Evolutionary conservation across 1,140 invertebrate genomes (phyloP).

Genomic region (Scaptomyza hsui): DNA sequence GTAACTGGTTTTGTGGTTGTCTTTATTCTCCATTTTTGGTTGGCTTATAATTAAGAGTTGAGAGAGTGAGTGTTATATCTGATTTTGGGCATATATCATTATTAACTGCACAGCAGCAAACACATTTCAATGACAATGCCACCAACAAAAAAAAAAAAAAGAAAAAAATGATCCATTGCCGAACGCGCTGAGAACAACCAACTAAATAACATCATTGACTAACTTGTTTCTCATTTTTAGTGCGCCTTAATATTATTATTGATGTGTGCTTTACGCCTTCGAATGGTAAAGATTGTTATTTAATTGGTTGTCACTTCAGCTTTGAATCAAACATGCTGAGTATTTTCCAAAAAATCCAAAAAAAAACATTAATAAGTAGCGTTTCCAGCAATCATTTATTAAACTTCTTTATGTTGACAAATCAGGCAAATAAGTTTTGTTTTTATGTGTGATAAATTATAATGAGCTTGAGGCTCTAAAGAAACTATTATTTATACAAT

Average conservation of each 20-base stretch:
- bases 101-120: conserved; percentile 50
- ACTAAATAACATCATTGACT: conserved; percentile 60
- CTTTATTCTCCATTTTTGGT: conserved; percentile 1
- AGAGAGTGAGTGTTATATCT: conserved; percentile 47
- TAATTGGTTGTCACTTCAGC: conserved; percentile 76
- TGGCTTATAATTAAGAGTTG: conserved; percentile 75
- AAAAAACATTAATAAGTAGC: conserved; percentile 9
- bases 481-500: neutral
- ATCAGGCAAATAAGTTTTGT: conserved; percentile 9
- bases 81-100: conserved; percentile 74
- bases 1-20: conserved; percentile 63
- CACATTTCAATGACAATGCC: conserved; percentile 68
- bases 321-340: conserved; percentile 48
- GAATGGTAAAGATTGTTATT: conserved; percentile 61
- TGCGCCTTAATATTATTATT: conserved; percentile 50
- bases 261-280: conserved; percentile 60
- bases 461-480: neutral
- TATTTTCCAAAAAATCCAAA: too few relatives aligned
- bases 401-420: conserved; percentile 10
- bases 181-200: conserved; percentile 55
- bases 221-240: neutral
- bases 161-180: conserved; percentile 69
- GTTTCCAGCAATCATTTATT: conserved; percentile 4
- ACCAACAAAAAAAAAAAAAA: too few relatives aligned
- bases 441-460: conserved; percentile 12